Percentiles rank a stretch among this genome's conserved stretches.
These are phyloP conservation scores for Cephus rjabovi DNA, from an alignment of 2,888 invertebrate species.

Conservation along the genomic window DNA sequence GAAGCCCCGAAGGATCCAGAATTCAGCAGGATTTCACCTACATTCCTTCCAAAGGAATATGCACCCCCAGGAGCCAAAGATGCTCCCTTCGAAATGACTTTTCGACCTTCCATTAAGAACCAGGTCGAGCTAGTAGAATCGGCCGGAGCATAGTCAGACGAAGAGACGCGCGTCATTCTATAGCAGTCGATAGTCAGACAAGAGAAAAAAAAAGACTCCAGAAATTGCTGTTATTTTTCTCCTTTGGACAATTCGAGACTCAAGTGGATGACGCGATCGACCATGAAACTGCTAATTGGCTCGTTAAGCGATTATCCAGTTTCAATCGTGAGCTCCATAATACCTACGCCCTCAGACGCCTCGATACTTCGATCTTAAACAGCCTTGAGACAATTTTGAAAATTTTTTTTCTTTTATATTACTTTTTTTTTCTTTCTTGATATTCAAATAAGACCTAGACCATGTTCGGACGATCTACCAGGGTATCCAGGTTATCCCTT, in stretches of 20 bases:
- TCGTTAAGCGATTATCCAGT: slow-evolving; percentile 54
- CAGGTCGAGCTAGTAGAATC: background rate
- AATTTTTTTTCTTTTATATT: background rate
- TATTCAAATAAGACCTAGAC: no score
- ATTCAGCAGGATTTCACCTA: background rate
- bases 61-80: background rate
- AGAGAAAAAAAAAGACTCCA: background rate
- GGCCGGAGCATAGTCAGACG: background rate
- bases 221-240: background rate
- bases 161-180: background rate
- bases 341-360: background rate
- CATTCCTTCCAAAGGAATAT: background rate
- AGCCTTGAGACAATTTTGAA: background rate
- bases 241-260: background rate
- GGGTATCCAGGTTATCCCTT: background rate
- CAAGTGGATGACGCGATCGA: slow-evolving; percentile 15
- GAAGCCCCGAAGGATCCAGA: background rate
- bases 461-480: background rate
- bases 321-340: background rate
- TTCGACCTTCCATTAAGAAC: background rate
- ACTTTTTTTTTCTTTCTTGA: background rate
- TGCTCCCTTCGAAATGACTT: background rate
- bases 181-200: background rate
- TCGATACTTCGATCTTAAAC: background rate
- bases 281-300: slow-evolving; percentile 48